Percentiles rank a stretch among this genome's conserved stretches.
Conservation (phyloP, 92 coral and sea anemone species). For the Muricea muricata region DNA sequence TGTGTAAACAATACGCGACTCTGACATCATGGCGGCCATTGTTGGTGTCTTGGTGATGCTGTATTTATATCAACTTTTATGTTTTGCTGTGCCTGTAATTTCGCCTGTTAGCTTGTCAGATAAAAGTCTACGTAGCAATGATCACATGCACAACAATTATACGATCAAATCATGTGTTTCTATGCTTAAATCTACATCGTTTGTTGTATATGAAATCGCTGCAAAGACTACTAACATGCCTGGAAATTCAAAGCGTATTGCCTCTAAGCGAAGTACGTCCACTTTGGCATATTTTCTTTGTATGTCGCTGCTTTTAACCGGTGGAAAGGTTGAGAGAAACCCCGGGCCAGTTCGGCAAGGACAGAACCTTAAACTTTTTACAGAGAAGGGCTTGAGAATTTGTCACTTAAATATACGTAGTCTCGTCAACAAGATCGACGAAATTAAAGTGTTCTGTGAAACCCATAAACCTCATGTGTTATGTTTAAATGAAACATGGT, state of each 20-base stretch:
- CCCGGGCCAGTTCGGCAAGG: constrained; percentile 23
- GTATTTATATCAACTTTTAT: background rate
- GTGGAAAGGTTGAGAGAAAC: constrained; percentile 25
- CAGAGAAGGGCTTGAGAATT: constrained; percentile 8
- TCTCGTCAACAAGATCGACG: constrained; percentile 56
- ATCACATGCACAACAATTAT: background rate
- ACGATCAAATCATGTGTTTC: background rate
- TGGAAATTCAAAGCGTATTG: constrained; percentile 11
- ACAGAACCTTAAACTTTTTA: too few species aligned
- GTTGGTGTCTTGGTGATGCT: background rate
- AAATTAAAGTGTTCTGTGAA: constrained; percentile 46
- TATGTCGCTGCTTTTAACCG: constrained; percentile 32
- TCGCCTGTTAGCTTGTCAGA: background rate
- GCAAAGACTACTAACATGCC: background rate
- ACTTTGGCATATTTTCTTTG: constrained; percentile 45
- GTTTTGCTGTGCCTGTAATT: background rate
- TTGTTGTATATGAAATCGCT: background rate
- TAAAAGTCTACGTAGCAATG: background rate
- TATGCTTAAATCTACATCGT: background rate
- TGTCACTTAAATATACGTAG: constrained; percentile 54
- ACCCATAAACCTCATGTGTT: constrained; percentile 54
- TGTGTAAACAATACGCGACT: too few species aligned
- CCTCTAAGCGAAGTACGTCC: constrained; percentile 23
- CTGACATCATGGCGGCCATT: background rate
- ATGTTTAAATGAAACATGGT: constrained; percentile 55